These are phyloP conservation scores for Silvanus unidentatus DNA, from an alignment of 2,888 invertebrate species.

Conservation along the genomic window DNA sequence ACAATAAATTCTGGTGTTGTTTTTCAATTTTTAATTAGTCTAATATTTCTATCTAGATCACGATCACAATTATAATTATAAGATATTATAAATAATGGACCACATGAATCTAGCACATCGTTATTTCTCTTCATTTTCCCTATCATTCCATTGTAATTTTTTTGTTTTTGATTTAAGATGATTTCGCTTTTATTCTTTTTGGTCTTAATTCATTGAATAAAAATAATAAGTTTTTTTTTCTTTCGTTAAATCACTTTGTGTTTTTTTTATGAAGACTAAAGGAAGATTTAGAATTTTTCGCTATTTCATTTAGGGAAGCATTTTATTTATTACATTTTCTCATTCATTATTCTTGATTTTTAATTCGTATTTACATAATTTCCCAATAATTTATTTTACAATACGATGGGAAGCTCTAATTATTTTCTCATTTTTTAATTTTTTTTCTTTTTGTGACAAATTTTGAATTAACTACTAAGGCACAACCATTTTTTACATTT, in stretches of 20 bases:
- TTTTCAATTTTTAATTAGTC: conserved; percentile 22
- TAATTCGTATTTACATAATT: conserved; percentile 31
- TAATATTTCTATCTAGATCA: conserved; percentile 32
- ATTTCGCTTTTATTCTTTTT: too few relatives aligned
- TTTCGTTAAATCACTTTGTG: not conserved
- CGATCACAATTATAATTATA: conserved; percentile 41
- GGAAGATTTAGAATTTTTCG: conserved; percentile 46
- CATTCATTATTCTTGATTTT: conserved; percentile 12
- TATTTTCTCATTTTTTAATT: conserved; percentile 22
- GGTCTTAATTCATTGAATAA: too few relatives aligned
- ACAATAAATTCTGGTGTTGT: conserved; percentile 46
- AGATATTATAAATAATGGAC: conserved; percentile 32
- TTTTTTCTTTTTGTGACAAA: conserved; percentile 32
- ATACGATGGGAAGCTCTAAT: conserved; percentile 39
- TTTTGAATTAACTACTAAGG: conserved; percentile 45
- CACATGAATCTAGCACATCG: conserved; percentile 22
- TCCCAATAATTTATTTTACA: conserved; percentile 24
- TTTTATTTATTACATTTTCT: conserved; percentile 13
- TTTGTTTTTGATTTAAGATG: too few relatives aligned
- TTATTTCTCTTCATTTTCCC: too few relatives aligned
- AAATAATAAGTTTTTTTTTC: too few relatives aligned
- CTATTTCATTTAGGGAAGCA: conserved; percentile 34
- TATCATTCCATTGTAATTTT: too few relatives aligned
- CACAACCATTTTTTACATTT: conserved; percentile 36
- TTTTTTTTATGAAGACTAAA: conserved; percentile 35